Evolutionary conservation across 2,113 vertebrate genomes (phyloP).

Genomic region (Nibea coibor): DNA sequence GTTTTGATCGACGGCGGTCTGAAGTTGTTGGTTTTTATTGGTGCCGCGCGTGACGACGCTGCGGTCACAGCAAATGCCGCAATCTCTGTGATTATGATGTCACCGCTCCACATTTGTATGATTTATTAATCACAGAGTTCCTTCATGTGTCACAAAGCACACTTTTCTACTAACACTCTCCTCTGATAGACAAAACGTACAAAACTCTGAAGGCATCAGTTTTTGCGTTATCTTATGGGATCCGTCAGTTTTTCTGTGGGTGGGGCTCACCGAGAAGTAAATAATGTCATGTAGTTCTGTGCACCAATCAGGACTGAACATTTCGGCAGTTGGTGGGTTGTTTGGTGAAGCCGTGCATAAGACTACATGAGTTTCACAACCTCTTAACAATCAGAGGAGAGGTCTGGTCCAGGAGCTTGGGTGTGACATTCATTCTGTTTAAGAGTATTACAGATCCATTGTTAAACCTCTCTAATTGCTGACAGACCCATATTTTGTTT

Average conservation of each 20-base stretch:
- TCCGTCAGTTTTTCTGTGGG: background rate
- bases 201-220: background rate
- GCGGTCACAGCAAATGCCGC: constrained; percentile 19
- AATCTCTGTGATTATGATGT: constrained; percentile 1
- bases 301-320: background rate
- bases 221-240: background rate
- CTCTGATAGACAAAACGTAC: background rate
- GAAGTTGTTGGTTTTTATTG: background rate
- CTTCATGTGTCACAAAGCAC: constrained; percentile 19
- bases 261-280: background rate
- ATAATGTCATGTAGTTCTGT: background rate
- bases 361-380: no score
- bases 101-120: constrained; percentile 24
- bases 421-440: no score
- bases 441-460: no score
- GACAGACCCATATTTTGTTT: no score
- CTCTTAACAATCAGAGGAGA: no score
- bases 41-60: background rate
- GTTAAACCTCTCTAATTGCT: no score
- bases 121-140: background rate
- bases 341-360: no score
- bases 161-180: background rate
- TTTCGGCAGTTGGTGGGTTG: background rate
- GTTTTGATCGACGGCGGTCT: constrained; percentile 6
- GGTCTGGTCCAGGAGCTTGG: no score